Percentiles rank a stretch among this genome's conserved stretches.
Evolutionary conservation across 1,140 invertebrate genomes (phyloP).

Genomic region (Olivierus martensii): DNA sequence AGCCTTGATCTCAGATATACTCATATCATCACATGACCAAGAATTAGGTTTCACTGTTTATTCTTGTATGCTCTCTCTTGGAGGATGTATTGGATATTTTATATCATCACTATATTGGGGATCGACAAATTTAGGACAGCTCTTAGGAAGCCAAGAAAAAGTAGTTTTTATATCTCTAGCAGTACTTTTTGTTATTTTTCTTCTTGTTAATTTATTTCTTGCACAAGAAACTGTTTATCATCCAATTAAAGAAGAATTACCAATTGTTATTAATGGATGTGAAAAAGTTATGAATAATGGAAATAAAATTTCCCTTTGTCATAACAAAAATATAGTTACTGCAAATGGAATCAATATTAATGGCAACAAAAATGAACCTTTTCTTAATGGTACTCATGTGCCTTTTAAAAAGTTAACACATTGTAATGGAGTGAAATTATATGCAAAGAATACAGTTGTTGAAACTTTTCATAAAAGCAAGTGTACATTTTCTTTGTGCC

Average conservation of each 20-base stretch:
- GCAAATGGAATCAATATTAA: too few species aligned
- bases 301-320: neutral
- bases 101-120: constrained; percentile 37
- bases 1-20: constrained; percentile 32
- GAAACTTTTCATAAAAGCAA: too few species aligned
- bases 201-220: constrained; percentile 19
- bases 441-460: too few species aligned
- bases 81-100: constrained; percentile 36
- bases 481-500: too few species aligned
- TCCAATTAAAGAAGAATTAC: neutral
- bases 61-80: constrained; percentile 35
- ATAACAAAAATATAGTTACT: too few species aligned
- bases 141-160: constrained; percentile 20
- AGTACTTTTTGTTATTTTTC: constrained; percentile 18
- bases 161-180: constrained; percentile 20
- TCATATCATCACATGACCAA: constrained; percentile 22
- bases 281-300: neutral
- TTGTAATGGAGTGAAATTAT: too few species aligned
- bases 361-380: neutral
- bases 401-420: neutral
- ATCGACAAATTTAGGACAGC: constrained; percentile 11
- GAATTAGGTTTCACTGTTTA: constrained; percentile 34
- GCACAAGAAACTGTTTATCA: constrained; percentile 18
- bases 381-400: neutral
- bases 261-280: neutral